A percentile compares a stretch with the other conserved stretches of the same genome.
Evolutionary conservation across 2,797 vertebrate genomes (phyloP).

Genomic region (Florisuga fusca): DNA sequence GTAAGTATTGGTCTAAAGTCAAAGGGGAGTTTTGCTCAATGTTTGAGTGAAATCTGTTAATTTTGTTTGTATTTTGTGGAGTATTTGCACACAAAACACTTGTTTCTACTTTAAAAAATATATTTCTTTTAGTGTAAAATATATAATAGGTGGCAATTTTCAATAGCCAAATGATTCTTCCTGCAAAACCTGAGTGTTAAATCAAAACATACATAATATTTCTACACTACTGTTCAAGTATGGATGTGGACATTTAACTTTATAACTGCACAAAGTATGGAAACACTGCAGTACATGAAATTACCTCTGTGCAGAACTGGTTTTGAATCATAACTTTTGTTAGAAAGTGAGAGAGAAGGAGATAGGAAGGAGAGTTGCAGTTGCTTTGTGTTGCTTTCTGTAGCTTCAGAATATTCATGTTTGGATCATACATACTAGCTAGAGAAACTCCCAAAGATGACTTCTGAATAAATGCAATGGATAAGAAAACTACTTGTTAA

Average conservation of each 20-base stretch:
- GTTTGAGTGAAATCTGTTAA: neutral
- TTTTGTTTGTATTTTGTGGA: constrained; percentile 7
- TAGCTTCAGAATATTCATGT: neutral
- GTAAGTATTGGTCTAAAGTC: constrained; percentile 2
- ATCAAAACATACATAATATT: neutral
- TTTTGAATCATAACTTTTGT: neutral
- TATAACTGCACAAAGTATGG: neutral
- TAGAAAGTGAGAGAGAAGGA: neutral
- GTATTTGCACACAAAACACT: neutral
- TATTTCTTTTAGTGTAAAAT: neutral
- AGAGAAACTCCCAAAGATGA: neutral
- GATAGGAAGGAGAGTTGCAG: neutral
- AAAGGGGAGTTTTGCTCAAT: neutral
- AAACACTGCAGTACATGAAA: neutral
- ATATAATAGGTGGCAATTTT: neutral
- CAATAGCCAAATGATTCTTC: neutral
- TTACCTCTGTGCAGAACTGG: neutral
- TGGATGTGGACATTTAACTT: neutral
- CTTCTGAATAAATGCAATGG: neutral
- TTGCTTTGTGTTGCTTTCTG: neutral
- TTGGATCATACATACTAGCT: neutral
- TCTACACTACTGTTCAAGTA: neutral
- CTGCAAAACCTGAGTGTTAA: neutral
- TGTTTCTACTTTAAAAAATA: neutral
- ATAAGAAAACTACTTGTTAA: neutral